Percentiles rank a stretch among this genome's conserved stretches.
Conservation (phyloP, 1,140 invertebrate genomes). For the Monochamus saltuarius region DNA sequence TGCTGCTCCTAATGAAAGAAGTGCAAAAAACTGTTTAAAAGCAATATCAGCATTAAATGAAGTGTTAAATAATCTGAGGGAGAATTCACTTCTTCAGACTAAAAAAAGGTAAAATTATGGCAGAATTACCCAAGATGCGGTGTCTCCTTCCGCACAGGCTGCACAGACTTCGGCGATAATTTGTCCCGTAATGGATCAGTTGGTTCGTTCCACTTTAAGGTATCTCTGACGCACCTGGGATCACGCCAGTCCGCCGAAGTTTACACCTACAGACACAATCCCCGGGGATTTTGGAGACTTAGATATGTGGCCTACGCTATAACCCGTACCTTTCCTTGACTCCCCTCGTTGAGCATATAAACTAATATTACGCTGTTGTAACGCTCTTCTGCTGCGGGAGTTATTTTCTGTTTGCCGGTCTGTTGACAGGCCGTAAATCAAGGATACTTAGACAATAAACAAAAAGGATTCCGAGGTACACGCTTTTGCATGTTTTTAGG, state of each 20-base stretch:
- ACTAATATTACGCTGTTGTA: constrained; percentile 9
- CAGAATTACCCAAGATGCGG: neutral
- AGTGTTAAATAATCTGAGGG: too few species aligned
- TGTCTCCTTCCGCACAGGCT: neutral
- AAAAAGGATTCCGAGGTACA: too few species aligned
- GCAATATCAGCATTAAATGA: too few species aligned
- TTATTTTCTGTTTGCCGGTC: neutral
- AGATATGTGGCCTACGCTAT: constrained; percentile 21
- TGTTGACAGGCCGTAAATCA: too few species aligned
- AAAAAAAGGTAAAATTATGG: neutral
- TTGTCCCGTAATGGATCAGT: constrained; percentile 29
- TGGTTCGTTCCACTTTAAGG: constrained; percentile 35
- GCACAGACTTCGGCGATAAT: constrained; percentile 25
- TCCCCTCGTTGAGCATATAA: constrained; percentile 14
- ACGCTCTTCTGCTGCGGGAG: neutral
- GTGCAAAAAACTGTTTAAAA: too few species aligned
- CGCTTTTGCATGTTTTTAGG: too few species aligned
- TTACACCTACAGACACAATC: constrained; percentile 27
- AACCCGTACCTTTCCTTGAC: constrained; percentile 10
- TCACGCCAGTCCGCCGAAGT: constrained; percentile 18
- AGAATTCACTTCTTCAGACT: too few species aligned
- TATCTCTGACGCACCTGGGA: constrained; percentile 30
- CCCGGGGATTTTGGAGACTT: constrained; percentile 21
- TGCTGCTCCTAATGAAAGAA: too few species aligned
- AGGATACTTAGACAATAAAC: too few species aligned